Evolutionary conservation across 2,797 vertebrate genomes (phyloP).

Genomic region (Phalloptychus januarius): DNA sequence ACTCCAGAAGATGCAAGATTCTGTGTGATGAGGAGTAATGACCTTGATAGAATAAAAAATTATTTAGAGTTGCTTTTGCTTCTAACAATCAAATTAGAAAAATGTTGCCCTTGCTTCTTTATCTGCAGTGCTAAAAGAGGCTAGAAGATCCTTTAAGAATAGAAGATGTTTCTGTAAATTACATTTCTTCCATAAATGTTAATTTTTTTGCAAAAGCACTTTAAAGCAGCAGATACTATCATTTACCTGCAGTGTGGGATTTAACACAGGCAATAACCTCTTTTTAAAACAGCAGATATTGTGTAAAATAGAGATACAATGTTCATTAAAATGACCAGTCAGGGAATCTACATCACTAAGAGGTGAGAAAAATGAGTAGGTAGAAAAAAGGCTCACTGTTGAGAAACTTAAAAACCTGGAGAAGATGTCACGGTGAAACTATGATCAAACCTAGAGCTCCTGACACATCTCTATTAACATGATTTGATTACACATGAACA

Average conservation of each 20-base stretch:
- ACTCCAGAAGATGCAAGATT: neutral
- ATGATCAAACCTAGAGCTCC: neutral
- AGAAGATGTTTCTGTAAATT: neutral
- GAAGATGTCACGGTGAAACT: neutral
- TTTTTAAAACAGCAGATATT: neutral
- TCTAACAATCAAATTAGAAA: neutral
- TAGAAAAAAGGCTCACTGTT: neutral
- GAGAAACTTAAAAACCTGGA: neutral
- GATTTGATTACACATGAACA: neutral
- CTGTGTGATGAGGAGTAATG: neutral
- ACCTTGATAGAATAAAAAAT: neutral
- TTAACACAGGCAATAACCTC: neutral
- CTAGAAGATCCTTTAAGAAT: neutral
- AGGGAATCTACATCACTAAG: neutral
- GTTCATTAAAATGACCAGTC: too few species aligned
- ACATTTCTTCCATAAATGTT: neutral
- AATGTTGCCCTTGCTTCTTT: neutral
- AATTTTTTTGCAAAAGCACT: neutral
- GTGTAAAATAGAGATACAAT: neutral
- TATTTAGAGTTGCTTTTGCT: too few species aligned
- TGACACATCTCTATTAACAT: neutral
- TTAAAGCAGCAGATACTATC: too few species aligned
- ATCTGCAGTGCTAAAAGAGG: neutral
- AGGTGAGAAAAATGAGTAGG: too few species aligned
- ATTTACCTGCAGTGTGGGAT: neutral